Percentiles rank a stretch among this genome's conserved stretches.
phyloP scores from a whole-genome alignment of 2,888 invertebrate species.

The Amphipyra tragopoginis region DNA sequence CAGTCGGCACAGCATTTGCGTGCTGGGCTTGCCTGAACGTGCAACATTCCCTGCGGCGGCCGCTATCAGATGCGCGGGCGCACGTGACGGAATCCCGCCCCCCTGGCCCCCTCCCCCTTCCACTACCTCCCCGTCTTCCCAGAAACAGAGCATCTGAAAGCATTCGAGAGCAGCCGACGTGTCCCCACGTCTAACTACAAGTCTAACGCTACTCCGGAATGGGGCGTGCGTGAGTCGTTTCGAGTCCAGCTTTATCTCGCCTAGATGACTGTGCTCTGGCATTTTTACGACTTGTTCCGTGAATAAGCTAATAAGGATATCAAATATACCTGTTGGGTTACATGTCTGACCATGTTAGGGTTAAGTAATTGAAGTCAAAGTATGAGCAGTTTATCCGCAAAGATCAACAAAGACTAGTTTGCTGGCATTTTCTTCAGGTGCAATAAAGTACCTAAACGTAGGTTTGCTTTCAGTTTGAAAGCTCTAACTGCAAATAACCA shows the following conservation, averaged over 20 bases:
- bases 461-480: conserved; percentile 19
- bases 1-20: conserved; percentile 65
- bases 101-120: conserved; percentile 34
- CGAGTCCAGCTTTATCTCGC: conserved; percentile 66
- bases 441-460: conserved; percentile 5
- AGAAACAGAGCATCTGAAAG: conserved; percentile 61
- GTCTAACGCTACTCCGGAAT: conserved; percentile 66
- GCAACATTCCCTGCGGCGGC: conserved; percentile 69
- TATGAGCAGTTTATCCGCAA: conserved; percentile 12
- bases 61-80: conserved; percentile 79
- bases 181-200: conserved; percentile 66
- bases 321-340: conserved; percentile 53
- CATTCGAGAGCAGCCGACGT: conserved; percentile 63
- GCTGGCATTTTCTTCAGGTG: conserved; percentile 16
- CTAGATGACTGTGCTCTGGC: conserved; percentile 59
- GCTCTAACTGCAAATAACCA: conserved; percentile 16
- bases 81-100: conserved; percentile 82
- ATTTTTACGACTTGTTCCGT: conserved; percentile 62
- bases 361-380: conserved; percentile 37
- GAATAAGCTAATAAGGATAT: conserved; percentile 61
- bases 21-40: conserved; percentile 63
- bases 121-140: conserved; percentile 56
- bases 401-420: conserved; percentile 23
- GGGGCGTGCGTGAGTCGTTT: conserved; percentile 72
- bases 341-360: conserved; percentile 51